Percentiles rank a stretch among this genome's conserved stretches.
Evolutionary conservation across 2,113 vertebrate species (phyloP).

Genomic region (Zosterops lateralis): DNA sequence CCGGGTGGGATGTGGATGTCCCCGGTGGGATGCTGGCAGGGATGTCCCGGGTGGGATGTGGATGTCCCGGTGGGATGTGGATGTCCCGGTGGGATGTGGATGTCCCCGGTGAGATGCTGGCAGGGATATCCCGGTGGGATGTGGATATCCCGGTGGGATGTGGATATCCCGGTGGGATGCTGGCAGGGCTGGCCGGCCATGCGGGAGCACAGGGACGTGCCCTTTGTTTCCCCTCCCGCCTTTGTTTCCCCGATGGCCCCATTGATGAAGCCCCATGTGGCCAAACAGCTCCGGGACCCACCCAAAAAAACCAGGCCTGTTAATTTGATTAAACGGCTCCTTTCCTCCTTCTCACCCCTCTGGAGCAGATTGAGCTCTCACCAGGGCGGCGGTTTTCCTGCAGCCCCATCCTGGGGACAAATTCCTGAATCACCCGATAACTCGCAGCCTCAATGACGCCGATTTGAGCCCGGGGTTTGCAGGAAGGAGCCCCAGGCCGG

Average conservation of each 20-base stretch:
- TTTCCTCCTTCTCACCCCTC: neutral
- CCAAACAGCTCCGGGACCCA: neutral
- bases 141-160: no score
- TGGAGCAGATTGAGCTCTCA: neutral
- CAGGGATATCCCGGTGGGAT: no score
- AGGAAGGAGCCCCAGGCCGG: neutral
- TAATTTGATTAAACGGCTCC: neutral
- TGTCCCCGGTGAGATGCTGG: no score
- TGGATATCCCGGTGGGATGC: rapidly evolving
- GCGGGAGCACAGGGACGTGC: neutral
- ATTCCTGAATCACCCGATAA: constrained; percentile 42
- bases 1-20: neutral
- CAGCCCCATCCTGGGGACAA: neutral
- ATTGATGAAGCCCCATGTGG: constrained; percentile 20
- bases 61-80: no score
- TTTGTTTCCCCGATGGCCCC: constrained; percentile 45
- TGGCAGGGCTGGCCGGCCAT: neutral
- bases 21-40: rapidly evolving
- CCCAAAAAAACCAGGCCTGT: neutral
- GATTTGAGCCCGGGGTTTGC: neutral
- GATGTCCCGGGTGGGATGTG: no score
- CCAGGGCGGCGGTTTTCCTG: neutral
- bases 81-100: no score
- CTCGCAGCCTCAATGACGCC: neutral
- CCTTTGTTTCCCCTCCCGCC: constrained; percentile 29